Conservation (phyloP, 2,113 vertebrate genomes). For the Ellobius talpinus region DNA sequence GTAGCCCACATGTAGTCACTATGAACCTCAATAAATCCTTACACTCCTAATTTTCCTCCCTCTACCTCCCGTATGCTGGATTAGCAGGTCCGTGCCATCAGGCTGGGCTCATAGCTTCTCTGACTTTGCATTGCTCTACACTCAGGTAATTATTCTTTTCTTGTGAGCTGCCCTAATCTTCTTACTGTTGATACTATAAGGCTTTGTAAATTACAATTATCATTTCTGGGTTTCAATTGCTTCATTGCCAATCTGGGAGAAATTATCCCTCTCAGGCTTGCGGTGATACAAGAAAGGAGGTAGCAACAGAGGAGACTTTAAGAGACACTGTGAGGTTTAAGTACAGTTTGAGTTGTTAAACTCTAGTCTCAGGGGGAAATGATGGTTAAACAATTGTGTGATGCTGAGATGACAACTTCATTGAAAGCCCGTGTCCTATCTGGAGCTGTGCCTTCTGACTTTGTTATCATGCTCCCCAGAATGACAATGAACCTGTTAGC, state of each 20-base stretch:
- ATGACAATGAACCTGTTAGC: not conserved
- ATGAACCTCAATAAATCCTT: not conserved
- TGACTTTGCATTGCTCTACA: not conserved
- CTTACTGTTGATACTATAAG: constrained; percentile 5
- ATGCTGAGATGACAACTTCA: not conserved
- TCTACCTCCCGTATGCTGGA: not conserved
- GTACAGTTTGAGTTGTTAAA: not conserved
- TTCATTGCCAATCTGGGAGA: not conserved
- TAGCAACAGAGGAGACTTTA: not conserved
- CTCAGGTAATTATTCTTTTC: not conserved
- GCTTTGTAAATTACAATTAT: constrained; percentile 1
- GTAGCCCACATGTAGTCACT: not conserved
- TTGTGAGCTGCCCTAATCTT: not conserved
- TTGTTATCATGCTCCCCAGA: not conserved
- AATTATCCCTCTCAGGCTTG: not conserved
- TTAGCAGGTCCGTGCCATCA: not conserved
- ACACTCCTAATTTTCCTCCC: not conserved
- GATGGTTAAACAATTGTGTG: constrained; percentile 1
- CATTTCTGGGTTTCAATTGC: constrained; percentile 6
- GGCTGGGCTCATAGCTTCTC: not conserved
- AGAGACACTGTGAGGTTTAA: not conserved
- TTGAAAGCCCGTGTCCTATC: not conserved
- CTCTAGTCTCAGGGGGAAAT: not conserved
- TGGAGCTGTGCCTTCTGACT: not conserved
- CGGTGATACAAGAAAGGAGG: not conserved